These are phyloP conservation scores for Theonella swinhoei DNA, from an alignment of 37 sponge, comb jelly and placozoan genomes.

Conservation along the genomic window DNA sequence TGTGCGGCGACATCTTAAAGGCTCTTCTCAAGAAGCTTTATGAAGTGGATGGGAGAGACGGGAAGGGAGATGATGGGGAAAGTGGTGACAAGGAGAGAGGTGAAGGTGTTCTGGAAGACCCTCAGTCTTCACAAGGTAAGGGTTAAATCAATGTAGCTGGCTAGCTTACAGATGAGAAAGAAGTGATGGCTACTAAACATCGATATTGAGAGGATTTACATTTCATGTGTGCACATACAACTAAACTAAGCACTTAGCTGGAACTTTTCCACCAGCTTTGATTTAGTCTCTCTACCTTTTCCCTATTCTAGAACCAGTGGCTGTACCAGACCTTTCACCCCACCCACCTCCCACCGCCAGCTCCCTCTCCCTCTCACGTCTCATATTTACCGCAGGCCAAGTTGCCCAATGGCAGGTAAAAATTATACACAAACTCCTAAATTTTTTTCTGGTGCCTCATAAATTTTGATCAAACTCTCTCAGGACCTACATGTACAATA, in stretches of 20 bases:
- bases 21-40: neutral
- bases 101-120: neutral
- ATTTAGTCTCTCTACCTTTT: neutral
- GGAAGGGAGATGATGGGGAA: neutral
- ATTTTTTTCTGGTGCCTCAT: no score
- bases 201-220: no score
- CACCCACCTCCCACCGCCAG: neutral
- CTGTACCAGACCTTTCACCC: neutral
- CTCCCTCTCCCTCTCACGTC: conserved; percentile 60
- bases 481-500: no score
- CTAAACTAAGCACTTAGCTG: no score
- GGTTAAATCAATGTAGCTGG: neutral
- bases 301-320: no score
- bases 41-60: neutral
- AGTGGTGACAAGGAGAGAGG: neutral
- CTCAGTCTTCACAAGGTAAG: neutral
- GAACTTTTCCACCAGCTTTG: neutral
- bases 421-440: no score
- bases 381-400: conserved; percentile 59
- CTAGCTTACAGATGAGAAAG: neutral
- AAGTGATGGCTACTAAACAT: no score
- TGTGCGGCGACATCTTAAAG: conserved; percentile 59
- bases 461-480: no score
- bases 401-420: conserved; percentile 45
- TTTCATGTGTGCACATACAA: no score